Evolutionary conservation across 2,113 vertebrate genomes (phyloP).

Genomic region (Scartelaos histophorus): DNA sequence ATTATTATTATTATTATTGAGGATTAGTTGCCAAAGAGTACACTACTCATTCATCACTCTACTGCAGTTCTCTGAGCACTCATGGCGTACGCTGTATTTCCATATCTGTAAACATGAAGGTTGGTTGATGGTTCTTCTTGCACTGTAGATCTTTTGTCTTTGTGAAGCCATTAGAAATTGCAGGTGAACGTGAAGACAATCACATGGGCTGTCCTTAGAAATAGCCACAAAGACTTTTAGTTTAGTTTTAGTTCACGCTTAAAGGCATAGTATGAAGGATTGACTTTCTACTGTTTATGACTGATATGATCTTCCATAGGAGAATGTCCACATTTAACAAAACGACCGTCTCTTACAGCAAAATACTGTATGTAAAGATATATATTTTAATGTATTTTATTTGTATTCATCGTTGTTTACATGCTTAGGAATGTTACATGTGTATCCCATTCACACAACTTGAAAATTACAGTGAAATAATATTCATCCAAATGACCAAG

Average conservation of each 20-base stretch:
- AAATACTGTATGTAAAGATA: conserved; percentile 5
- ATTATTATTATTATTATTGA: conserved; percentile 19
- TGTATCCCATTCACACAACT: not conserved
- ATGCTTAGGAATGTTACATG: conserved; percentile 2
- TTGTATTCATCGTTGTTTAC: not conserved
- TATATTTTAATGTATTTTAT: not conserved
- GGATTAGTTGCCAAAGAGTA: conserved; percentile 65
- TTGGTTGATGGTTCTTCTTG: conserved; percentile 24
- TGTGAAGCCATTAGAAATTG: conserved; percentile 20
- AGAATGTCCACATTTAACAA: conserved; percentile 1
- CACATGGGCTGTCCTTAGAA: conserved; percentile 62
- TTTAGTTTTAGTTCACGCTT: not conserved
- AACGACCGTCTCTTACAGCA: not conserved
- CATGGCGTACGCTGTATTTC: conserved; percentile 51
- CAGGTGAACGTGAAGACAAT: conserved; percentile 71
- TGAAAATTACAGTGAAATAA: not conserved
- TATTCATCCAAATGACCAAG: not conserved
- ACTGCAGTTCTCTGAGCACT: conserved; percentile 17
- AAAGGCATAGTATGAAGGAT: conserved; percentile 14
- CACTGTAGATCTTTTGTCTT: conserved; percentile 34
- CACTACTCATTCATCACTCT: conserved; percentile 13
- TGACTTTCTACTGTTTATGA: not conserved
- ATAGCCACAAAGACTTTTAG: not conserved
- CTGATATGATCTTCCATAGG: not conserved
- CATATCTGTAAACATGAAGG: conserved; percentile 55